Percentiles rank a stretch among this genome's conserved stretches.
phyloP scores from a whole-genome alignment of 2,797 vertebrate genomes.

The Pseudopleuronectes americanus region DNA sequence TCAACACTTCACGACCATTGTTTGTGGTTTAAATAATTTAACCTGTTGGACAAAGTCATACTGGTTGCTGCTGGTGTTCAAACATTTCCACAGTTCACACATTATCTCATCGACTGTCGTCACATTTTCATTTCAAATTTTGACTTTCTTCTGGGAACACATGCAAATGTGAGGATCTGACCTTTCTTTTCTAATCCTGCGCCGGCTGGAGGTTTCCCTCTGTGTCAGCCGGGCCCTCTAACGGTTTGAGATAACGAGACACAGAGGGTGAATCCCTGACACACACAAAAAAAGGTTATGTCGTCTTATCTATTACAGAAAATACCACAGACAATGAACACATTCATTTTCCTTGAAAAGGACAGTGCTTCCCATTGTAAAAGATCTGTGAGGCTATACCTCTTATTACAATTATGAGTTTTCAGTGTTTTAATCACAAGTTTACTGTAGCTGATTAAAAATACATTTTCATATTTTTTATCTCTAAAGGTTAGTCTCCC shows the following conservation, averaged over 20 bases:
- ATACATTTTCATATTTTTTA: not conserved
- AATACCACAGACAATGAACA: not conserved
- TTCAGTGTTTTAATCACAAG: not conserved
- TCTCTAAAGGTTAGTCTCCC: not conserved
- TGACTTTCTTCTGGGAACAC: not conserved
- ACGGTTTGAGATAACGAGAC: conserved; percentile 27
- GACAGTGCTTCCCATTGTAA: not conserved
- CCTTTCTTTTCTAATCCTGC: conserved; percentile 38
- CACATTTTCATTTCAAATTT: conserved; percentile 50
- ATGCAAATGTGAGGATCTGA: conserved; percentile 52
- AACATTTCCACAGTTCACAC: not conserved
- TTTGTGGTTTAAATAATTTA: conserved; percentile 73
- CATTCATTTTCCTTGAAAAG: not conserved
- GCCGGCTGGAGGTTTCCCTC: conserved; percentile 19
- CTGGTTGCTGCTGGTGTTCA: not conserved
- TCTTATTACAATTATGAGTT: not conserved
- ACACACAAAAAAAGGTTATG: conserved; percentile 47
- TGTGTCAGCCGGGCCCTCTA: conserved; percentile 12
- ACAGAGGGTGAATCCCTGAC: conserved; percentile 10
- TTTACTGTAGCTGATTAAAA: too few relatives aligned
- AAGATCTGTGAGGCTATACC: not conserved
- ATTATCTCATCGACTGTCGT: conserved; percentile 5
- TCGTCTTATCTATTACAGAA: conserved; percentile 9
- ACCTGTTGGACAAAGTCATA: conserved; percentile 41
- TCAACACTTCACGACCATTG: conserved; percentile 37